These are phyloP conservation scores for Trissolcus basalis DNA, from an alignment of 1,140 invertebrate genomes.

Conservation along the genomic window DNA sequence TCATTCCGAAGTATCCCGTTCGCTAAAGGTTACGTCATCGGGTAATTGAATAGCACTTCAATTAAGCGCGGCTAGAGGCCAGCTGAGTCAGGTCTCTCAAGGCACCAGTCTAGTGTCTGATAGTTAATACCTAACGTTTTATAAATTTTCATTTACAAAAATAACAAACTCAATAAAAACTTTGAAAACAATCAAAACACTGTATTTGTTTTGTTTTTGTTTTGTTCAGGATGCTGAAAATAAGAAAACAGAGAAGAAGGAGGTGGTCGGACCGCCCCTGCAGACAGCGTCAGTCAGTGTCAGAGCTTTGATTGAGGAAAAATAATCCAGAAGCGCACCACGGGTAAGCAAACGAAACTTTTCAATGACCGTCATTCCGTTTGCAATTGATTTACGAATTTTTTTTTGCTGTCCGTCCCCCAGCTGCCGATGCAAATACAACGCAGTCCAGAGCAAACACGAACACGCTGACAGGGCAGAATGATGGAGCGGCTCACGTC, in stretches of 20 bases:
- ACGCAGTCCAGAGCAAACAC: slow-evolving; percentile 69
- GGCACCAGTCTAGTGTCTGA: slow-evolving; percentile 66
- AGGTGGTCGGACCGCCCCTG: slow-evolving; percentile 85
- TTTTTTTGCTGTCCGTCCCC: slow-evolving; percentile 55
- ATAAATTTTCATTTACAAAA: not conserved
- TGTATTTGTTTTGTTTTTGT: slow-evolving; percentile 31
- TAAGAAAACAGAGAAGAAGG: slow-evolving; percentile 90
- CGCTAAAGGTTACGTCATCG: slow-evolving; percentile 66
- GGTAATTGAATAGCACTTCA: slow-evolving; percentile 72
- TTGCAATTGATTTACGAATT: slow-evolving; percentile 4
- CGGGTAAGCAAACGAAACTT: slow-evolving; percentile 64
- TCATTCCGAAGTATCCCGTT: slow-evolving; percentile 55
- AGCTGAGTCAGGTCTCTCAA: slow-evolving; percentile 60
- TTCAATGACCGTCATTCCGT: too few species aligned
- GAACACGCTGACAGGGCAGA: slow-evolving; percentile 74
- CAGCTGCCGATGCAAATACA: slow-evolving; percentile 77
- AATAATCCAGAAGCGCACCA: slow-evolving; percentile 88
- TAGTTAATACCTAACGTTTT: slow-evolving; percentile 35
- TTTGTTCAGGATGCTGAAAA: slow-evolving; percentile 85
- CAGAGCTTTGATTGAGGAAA: slow-evolving; percentile 91
- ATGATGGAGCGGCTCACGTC: slow-evolving; percentile 71
- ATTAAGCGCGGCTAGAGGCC: slow-evolving; percentile 72
- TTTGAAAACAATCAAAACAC: slow-evolving; percentile 18
- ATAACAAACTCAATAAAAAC: slow-evolving; percentile 6
- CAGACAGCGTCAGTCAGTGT: slow-evolving; percentile 92